Evolutionary conservation across 1,140 invertebrate species (phyloP), one percentile per base, ranked within the genome.

Genomic region (Drosophila subobscura): DNA sequence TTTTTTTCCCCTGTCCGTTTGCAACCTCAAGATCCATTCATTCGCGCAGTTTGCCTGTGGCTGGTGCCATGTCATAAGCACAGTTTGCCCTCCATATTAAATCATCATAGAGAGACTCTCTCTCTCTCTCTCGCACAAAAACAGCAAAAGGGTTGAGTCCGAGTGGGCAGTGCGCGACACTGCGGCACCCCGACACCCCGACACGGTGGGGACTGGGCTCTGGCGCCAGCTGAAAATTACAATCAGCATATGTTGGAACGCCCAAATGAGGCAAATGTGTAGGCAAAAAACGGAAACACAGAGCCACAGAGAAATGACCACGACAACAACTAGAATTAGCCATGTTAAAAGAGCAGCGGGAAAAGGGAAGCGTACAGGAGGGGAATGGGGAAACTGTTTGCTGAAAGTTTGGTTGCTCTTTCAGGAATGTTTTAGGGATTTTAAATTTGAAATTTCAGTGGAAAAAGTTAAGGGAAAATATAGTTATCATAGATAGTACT

Each of bases 181-280:
- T 51, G 10, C 44, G 60, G 33, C 12, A 25, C 10, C 20, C 14
- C n/a, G n/a, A n/a, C n/a, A n/a, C n/a, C n/a, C n/a, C 51, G 23
- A 59, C 52, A 27, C 27, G 29, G 29, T 6, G 5, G 16, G 20
- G 20, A 6, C 10, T 6, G 5, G 45, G 22, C 16, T 5, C 10
- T 33, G 46, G 81, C 81, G 81, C 81, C 81, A 77, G 50, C 27
- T 60, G 64, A 53, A 71, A 86, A 86, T 80, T 85, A 81, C 65
- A 71, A 86, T 86, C 71, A 81, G 37, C 81, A 81, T 67, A 86
- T 86, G 83, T 57, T 27, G 47, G 22, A 52, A 81, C 77, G 77
- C 81, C 80, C 80, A 73, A 75, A 75, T 75, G 71, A 41, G 33
- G 33, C 12, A 37, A 37, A 37, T 37, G 33, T 37, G 33, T 37